These are phyloP conservation scores for Solen grandis DNA, from an alignment of 1,140 invertebrate genomes.

Conservation along the genomic window DNA sequence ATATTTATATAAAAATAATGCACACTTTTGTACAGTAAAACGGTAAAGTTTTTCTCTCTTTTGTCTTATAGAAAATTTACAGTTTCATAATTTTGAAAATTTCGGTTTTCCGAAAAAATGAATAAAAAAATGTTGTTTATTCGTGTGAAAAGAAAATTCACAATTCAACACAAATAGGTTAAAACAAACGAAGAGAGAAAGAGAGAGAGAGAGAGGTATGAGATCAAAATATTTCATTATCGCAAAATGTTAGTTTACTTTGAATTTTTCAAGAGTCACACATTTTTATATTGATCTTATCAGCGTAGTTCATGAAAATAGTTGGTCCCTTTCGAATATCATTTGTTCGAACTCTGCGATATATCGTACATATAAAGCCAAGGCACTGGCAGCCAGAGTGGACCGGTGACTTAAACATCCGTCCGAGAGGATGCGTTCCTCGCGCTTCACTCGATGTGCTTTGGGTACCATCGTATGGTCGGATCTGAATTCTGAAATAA, in stretches of 20 bases:
- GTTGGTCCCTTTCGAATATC: conserved; percentile 34
- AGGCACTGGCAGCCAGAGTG: conserved; percentile 71
- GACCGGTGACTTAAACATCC: conserved; percentile 74
- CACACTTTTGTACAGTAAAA: too few relatives aligned
- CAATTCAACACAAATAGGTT: too few relatives aligned
- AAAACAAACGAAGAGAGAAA: too few relatives aligned
- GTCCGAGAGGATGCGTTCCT: conserved; percentile 67
- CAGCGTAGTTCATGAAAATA: not conserved
- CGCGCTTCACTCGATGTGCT: conserved; percentile 62
- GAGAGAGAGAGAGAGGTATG: too few relatives aligned
- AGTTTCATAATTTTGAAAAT: too few relatives aligned
- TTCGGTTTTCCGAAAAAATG: too few relatives aligned
- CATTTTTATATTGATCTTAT: not conserved
- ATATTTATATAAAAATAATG: too few relatives aligned
- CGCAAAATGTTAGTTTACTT: not conserved
- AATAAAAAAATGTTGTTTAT: too few relatives aligned
- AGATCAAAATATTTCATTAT: too few relatives aligned
- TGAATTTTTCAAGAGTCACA: not conserved
- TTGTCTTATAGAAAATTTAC: too few relatives aligned
- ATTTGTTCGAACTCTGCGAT: conserved; percentile 60
- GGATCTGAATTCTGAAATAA: conserved; percentile 10
- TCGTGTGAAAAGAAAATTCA: too few relatives aligned
- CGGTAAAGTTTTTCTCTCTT: too few relatives aligned
- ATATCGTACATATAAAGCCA: conserved; percentile 74
- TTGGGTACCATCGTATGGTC: not conserved